Evolutionary conservation across 1,140 invertebrate species (phyloP).

Genomic region (Bombus terrestris): DNA sequence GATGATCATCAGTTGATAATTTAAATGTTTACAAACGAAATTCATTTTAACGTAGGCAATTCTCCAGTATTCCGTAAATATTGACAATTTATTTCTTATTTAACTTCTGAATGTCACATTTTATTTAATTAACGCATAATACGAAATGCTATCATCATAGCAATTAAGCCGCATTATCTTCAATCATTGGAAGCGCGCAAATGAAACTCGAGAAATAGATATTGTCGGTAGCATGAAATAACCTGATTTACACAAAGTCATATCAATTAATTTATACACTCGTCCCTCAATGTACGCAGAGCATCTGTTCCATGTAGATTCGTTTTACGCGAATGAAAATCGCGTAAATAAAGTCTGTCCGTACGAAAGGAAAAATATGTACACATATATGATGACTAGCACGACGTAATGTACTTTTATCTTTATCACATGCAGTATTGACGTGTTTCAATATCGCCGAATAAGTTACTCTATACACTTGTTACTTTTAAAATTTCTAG

Average conservation of each 20-base stretch:
- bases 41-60: no score
- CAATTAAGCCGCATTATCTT: conserved; percentile 54
- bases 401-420: no score
- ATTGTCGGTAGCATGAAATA: not conserved
- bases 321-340: no score
- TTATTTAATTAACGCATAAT: not conserved
- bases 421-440: no score
- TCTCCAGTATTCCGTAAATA: not conserved
- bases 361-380: no score
- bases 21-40: not conserved
- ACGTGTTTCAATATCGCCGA: no score
- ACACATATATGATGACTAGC: no score
- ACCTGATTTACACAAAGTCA: not conserved
- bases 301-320: no score
- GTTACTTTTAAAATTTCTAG: no score
- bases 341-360: no score
- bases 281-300: no score
- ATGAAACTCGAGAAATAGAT: conserved; percentile 53
- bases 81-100: not conserved
- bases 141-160: conserved; percentile 28
- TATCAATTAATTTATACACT: not conserved
- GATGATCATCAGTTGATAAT: not conserved
- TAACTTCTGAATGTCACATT: not conserved
- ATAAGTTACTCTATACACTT: no score
- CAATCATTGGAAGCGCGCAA: conserved; percentile 29